These are phyloP conservation scores for Xiphophorus maculatus DNA, from an alignment of 2,113 vertebrate genomes.

Conservation along the genomic window DNA sequence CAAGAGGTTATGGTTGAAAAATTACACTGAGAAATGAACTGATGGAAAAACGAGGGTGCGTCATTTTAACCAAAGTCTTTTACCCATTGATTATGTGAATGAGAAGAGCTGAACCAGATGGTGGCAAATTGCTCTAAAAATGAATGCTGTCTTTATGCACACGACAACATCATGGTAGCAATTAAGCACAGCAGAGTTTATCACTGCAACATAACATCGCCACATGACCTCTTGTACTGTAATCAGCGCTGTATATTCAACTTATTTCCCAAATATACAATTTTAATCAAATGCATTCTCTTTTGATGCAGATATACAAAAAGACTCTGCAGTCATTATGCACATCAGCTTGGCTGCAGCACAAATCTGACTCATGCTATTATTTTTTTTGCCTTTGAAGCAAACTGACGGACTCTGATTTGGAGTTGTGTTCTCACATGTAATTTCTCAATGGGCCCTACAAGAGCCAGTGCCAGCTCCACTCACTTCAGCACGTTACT, in stretches of 20 bases:
- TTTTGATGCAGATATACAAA: neutral
- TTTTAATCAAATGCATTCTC: slow-evolving; percentile 3
- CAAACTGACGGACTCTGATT: slow-evolving; percentile 11
- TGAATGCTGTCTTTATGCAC: slow-evolving; percentile 16
- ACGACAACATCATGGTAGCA: slow-evolving; percentile 1
- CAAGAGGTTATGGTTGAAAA: slow-evolving; percentile 18
- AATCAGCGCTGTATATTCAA: slow-evolving; percentile 1
- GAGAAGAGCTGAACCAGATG: slow-evolving; percentile 68
- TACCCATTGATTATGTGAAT: slow-evolving; percentile 55
- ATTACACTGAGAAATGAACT: slow-evolving; percentile 6
- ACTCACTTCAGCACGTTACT: slow-evolving; percentile 58
- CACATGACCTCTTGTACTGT: neutral
- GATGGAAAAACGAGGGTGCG: slow-evolving; percentile 14
- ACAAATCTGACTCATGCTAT: slow-evolving; percentile 1
- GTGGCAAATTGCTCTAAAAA: slow-evolving; percentile 30
- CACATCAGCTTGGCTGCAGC: neutral
- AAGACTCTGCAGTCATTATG: neutral
- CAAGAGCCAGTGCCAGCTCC: slow-evolving; percentile 55
- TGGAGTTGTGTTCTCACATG: slow-evolving; percentile 44
- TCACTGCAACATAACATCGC: neutral
- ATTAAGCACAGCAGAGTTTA: slow-evolving; percentile 7
- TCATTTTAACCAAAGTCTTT: slow-evolving; percentile 37
- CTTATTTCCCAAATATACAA: slow-evolving; percentile 7
- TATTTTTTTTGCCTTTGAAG: neutral
- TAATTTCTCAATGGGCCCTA: slow-evolving; percentile 53